Percentiles rank a stretch among this genome's conserved stretches.
Evolutionary conservation across 2,888 invertebrate species (phyloP).

Genomic region (Cheilosia scutellata): DNA sequence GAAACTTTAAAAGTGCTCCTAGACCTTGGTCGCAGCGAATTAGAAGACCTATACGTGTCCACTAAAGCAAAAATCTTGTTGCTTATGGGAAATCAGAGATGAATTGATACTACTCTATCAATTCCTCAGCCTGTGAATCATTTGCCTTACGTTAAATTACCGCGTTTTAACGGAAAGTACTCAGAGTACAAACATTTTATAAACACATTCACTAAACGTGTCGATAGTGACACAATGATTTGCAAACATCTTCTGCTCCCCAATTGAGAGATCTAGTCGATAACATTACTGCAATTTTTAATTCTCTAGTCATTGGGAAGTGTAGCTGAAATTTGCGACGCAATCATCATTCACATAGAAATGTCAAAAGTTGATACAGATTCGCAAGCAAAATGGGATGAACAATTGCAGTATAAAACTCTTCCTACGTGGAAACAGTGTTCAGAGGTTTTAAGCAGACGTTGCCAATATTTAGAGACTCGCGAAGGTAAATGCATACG

Average conservation of each 20-base stretch:
- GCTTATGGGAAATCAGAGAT: slow-evolving; percentile 4
- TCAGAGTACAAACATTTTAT: slow-evolving; percentile 3
- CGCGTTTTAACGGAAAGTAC: slow-evolving; percentile 3
- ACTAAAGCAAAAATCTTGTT: slow-evolving; percentile 24
- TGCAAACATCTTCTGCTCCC: neutral
- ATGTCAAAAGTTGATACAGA: slow-evolving; percentile 14
- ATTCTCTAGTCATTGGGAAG: slow-evolving; percentile 9
- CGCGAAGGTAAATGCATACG: neutral
- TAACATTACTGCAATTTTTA: slow-evolving; percentile 11
- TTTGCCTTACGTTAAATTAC: slow-evolving; percentile 2
- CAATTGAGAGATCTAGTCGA: slow-evolving; percentile 18
- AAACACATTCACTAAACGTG: slow-evolving; percentile 9
- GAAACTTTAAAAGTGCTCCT: neutral
- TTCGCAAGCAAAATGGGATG: slow-evolving; percentile 23
- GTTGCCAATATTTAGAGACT: slow-evolving; percentile 15
- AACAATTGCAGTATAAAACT: slow-evolving; percentile 5
- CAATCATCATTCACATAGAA: slow-evolving; percentile 13
- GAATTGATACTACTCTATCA: slow-evolving; percentile 14
- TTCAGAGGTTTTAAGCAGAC: neutral
- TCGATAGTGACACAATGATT: slow-evolving; percentile 2
- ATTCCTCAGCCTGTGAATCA: slow-evolving; percentile 7
- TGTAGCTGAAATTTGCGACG: neutral
- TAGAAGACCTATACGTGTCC: slow-evolving; percentile 14
- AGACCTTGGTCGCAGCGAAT: slow-evolving; percentile 8
- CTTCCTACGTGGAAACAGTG: slow-evolving; percentile 16